Base-by-base conservation (phyloP, 1,140 invertebrate genomes). In the Drosophila mauritiana region DNA sequence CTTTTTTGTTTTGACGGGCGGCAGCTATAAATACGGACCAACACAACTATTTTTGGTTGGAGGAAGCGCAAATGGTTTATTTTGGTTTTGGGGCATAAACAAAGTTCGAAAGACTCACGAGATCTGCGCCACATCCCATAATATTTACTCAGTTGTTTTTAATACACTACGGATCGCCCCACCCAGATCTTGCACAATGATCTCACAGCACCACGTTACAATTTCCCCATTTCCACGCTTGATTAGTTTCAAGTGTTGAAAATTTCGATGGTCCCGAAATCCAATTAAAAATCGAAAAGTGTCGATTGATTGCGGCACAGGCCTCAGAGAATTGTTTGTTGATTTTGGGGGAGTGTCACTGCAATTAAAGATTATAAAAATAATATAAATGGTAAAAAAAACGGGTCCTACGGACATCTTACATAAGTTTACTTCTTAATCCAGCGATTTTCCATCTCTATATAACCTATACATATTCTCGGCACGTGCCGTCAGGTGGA, bases 231-330 rank as follows among this genome's bases (percentile, higher is more conserved):
- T 82, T 88, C 58, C 59, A 88, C 76, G 79, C 83, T 74, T 88
- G 83, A 86, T 86, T 88, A 76, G 75, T 48, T 57, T 46, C 46
- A 55, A 22, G 78, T 88, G 83, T 79, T 86, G 82, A 86, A 86
- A 86, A 59, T 72, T 65, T 83, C 57, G 69, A 79, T 82, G 57
- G 36, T 42, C 34, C 58, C 46, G 57, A 52, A 61, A 13, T 43
- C 10, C n/a, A 11, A 53, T 48, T 11, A 22, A 39, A 62, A 70
- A 67, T 48, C 13, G 27, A 39, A 62, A 72, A 67, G 73, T 81
- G 78, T 78, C 74, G 82, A 86, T 88, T 86, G 74, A 86, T 81
- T 69, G 67, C 10, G 59, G 73, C 82, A 51, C 81, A 70, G 77
- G 77, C 64, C 62, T 49, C 20, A 49, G 22, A 12, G 31, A 39